Evolutionary conservation across 1,140 invertebrate genomes (phyloP).

Genomic region (Potamilus streckersoni): DNA sequence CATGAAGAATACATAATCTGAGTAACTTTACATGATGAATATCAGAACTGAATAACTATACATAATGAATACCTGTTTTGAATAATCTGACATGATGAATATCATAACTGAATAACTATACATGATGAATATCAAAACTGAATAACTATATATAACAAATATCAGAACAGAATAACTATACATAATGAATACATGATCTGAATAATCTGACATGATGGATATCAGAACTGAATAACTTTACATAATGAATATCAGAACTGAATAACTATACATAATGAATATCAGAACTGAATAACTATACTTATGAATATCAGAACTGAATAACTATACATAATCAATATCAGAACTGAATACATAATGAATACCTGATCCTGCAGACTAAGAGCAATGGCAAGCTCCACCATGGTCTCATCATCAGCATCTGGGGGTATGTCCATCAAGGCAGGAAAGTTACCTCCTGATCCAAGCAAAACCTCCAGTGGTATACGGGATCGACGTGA

Average conservation of each 20-base stretch:
- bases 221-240: too few species aligned
- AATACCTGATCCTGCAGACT: slow-evolving; percentile 81
- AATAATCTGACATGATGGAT: too few species aligned
- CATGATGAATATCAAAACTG: slow-evolving; percentile 17
- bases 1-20: too few species aligned
- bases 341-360: not conserved
- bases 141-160: not conserved
- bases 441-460: slow-evolving; percentile 75
- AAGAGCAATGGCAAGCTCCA: slow-evolving; percentile 94
- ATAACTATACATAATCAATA: slow-evolving; percentile 21
- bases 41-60: too few species aligned
- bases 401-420: slow-evolving; percentile 95
- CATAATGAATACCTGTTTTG: too few species aligned
- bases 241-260: too few species aligned
- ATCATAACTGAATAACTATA: not conserved
- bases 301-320: not conserved
- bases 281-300: too few species aligned
- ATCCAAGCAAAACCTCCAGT: slow-evolving; percentile 78
- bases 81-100: too few species aligned
- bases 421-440: slow-evolving; percentile 90
- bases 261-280: too few species aligned
- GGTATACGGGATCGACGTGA: slow-evolving; percentile 64
- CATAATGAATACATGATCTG: slow-evolving; percentile 68
- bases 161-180: slow-evolving; percentile 18
- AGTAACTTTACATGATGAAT: too few species aligned